Percentiles rank a stretch among this genome's conserved stretches.
Conservation (phyloP, 2,113 vertebrate genomes). For the Notarius quadriscutis region DNA sequence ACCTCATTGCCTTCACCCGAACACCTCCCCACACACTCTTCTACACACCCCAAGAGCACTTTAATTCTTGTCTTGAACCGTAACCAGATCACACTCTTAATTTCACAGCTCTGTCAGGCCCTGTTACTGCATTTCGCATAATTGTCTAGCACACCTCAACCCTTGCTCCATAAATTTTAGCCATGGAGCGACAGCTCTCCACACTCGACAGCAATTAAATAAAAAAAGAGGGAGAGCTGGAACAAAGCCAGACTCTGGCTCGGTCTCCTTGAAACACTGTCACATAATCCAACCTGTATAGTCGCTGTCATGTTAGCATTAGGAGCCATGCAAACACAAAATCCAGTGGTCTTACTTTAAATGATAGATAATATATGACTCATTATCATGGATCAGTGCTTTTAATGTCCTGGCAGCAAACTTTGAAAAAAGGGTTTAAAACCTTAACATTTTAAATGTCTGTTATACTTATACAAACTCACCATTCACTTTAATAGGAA, state of each 20-base stretch:
- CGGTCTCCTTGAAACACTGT: neutral
- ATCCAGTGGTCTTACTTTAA: neutral
- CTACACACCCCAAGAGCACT: slow-evolving; percentile 11
- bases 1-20: neutral
- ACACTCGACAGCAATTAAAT: slow-evolving; percentile 54
- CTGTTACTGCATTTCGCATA: slow-evolving; percentile 57
- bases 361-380: neutral
- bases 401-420: neutral
- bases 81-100: slow-evolving; percentile 58
- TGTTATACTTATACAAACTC: neutral
- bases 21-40: neutral
- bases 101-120: slow-evolving; percentile 66
- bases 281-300: slow-evolving; percentile 17
- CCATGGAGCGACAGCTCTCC: slow-evolving; percentile 37
- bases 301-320: slow-evolving; percentile 12
- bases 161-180: slow-evolving; percentile 32
- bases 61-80: slow-evolving; percentile 63
- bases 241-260: slow-evolving; percentile 19
- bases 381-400: neutral
- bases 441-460: neutral
- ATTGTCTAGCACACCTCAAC: slow-evolving; percentile 47
- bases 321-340: neutral
- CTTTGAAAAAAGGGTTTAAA: neutral
- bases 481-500: neutral
- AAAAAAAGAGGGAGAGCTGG: slow-evolving; percentile 29